Conservation (phyloP, 2,797 vertebrate species). For the Aselliscus stoliczkanus region DNA sequence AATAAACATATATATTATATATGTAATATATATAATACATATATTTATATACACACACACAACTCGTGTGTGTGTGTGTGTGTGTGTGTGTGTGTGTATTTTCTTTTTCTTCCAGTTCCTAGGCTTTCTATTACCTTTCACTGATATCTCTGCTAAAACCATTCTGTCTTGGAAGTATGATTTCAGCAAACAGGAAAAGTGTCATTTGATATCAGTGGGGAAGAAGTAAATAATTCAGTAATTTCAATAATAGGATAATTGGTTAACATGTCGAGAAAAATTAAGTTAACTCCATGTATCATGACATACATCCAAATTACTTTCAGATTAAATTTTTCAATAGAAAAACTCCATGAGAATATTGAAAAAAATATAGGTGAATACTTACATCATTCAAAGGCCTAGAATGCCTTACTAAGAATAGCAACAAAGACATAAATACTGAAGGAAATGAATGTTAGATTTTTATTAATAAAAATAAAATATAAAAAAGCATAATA, state of each 20-base stretch:
- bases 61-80: too few species aligned
- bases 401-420: background rate
- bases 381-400: background rate
- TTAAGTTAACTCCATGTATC: background rate
- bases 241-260: background rate
- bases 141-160: background rate
- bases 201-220: background rate
- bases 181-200: background rate
- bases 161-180: background rate
- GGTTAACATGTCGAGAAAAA: conserved; percentile 12
- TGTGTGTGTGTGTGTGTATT: too few species aligned
- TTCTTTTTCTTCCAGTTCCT: background rate
- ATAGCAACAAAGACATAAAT: background rate
- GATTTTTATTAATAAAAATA: conserved; percentile 5
- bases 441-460: background rate
- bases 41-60: too few species aligned
- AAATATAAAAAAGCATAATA: background rate
- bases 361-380: background rate
- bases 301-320: background rate
- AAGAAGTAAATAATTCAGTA: background rate
- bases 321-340: conserved; percentile 27
- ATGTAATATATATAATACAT: too few species aligned
- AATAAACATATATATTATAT: background rate
- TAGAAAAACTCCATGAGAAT: background rate
- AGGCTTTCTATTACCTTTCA: background rate